Percentiles rank a stretch among this genome's conserved stretches.
Evolutionary conservation across 2,113 vertebrate genomes (phyloP).

Genomic region (Phodopus roborovskii): DNA sequence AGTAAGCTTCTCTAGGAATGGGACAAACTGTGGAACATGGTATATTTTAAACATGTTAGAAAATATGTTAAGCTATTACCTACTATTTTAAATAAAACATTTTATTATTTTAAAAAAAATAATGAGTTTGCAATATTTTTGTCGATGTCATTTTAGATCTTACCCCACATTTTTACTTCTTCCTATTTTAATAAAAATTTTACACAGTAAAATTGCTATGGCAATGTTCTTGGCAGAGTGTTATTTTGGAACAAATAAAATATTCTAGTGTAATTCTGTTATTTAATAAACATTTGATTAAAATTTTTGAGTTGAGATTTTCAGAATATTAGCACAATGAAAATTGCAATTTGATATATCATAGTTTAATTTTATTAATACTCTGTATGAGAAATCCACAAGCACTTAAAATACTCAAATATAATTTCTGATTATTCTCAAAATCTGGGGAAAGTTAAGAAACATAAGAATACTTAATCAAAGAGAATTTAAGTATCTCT

Average conservation of each 20-base stretch:
- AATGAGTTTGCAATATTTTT: background rate
- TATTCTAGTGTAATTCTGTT: background rate
- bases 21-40: background rate
- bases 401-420: background rate
- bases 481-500: background rate
- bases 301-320: background rate
- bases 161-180: background rate
- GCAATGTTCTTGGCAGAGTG: background rate
- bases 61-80: background rate
- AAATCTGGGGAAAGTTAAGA: background rate
- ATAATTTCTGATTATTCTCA: background rate
- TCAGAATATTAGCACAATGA: background rate
- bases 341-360: background rate
- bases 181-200: slow-evolving; percentile 2
- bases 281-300: background rate
- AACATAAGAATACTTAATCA: background rate
- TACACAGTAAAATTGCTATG: background rate
- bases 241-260: slow-evolving; percentile 7
- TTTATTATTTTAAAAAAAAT: background rate
- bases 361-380: background rate
- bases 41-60: background rate
- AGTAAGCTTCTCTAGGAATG: background rate
- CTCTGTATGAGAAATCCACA: background rate
- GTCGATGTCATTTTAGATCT: background rate
- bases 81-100: background rate